A percentile compares a stretch with the other conserved stretches of the same genome.
phyloP scores from a whole-genome alignment of 2,113 vertebrate genomes.

The Lycaon pictus region DNA sequence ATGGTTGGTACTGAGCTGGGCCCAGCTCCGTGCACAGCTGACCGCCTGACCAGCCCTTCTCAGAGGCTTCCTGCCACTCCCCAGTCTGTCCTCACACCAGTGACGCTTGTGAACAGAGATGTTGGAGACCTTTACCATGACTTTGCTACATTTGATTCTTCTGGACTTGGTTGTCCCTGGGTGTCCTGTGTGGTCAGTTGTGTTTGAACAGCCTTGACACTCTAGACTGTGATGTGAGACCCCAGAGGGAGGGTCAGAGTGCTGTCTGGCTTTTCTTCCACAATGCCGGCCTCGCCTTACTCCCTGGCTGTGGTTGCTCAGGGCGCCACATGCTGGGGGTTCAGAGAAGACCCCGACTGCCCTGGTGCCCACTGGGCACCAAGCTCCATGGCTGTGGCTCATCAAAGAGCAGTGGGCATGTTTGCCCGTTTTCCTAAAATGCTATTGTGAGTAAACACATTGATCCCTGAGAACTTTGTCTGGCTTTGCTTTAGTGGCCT shows the following conservation, averaged over 20 bases:
- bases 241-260: rapidly evolving
- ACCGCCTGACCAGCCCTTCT: rapidly evolving
- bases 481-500: not conserved
- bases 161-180: not conserved
- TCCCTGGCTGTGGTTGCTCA: not conserved
- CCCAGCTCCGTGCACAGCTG: not conserved
- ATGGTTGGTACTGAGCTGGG: rapidly evolving
- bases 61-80: not conserved
- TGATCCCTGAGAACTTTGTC: not conserved
- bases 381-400: not conserved
- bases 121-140: not conserved
- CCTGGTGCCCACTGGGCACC: rapidly evolving
- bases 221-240: not conserved
- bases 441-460: slow-evolving; percentile 80
- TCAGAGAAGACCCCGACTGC: not conserved
- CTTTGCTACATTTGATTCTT: rapidly evolving
- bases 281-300: not conserved
- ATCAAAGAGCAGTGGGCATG: not conserved
- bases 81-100: not conserved
- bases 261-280: not conserved
- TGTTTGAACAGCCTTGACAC: not conserved
- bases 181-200: not conserved
- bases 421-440: slow-evolving; percentile 46
- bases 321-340: not conserved
- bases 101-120: rapidly evolving